Evolutionary conservation across 2,113 vertebrate species (phyloP).

Genomic region (Carlito syrichta): DNA sequence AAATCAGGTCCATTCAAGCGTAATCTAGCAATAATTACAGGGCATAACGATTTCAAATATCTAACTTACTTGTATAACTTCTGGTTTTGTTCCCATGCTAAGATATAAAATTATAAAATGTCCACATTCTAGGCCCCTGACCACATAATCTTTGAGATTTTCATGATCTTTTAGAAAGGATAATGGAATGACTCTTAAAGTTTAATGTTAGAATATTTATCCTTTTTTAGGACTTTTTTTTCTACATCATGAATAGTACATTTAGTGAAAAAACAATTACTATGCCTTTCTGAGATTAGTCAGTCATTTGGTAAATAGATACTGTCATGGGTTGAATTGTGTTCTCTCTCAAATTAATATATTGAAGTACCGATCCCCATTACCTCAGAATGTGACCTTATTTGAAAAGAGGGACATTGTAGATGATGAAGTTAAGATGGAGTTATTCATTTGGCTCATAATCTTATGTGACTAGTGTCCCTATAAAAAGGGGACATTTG

Average conservation of each 20-base stretch:
- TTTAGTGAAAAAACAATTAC: not conserved
- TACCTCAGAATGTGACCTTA: not conserved
- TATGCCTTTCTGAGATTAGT: not conserved
- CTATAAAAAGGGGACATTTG: not conserved
- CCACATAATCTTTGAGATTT: not conserved
- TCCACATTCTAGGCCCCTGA: not conserved
- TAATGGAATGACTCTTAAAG: not conserved
- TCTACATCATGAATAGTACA: not conserved
- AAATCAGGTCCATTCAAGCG: not conserved
- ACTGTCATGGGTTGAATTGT: not conserved
- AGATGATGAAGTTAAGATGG: not conserved
- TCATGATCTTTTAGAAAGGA: not conserved
- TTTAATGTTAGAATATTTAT: not conserved
- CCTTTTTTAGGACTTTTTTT: not conserved
- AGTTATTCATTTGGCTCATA: not conserved
- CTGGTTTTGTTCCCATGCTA: not conserved
- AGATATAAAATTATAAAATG: not conserved
- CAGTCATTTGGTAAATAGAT: not conserved
- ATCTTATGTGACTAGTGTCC: not conserved
- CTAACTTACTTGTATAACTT: not conserved
- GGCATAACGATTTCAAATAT: not conserved
- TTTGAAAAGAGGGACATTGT: not conserved
- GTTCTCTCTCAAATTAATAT: not conserved
- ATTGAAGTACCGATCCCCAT: not conserved
- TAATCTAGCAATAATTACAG: not conserved